Base-by-base conservation (phyloP, 2,888 invertebrate genomes). In the Cephus rjabovi region DNA sequence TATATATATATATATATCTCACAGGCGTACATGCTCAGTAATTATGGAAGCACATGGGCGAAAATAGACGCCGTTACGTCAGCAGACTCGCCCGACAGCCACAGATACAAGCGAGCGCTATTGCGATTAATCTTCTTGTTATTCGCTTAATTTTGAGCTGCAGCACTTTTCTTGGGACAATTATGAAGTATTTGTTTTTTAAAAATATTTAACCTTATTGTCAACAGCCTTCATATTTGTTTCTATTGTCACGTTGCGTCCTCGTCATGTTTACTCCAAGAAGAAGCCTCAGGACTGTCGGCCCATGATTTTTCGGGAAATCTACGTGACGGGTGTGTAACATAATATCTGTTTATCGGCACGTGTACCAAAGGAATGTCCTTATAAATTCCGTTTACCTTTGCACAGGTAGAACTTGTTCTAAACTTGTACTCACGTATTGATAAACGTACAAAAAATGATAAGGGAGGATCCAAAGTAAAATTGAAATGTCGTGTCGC, bases 1-100 rank as follows among this genome's bases (percentile, higher is more conserved):
- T n/a, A 73, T 33, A 34, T 30, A 33, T 33, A 31, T 74, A 33
- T 23, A 23, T 23, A 30, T 4, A 3, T 23, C 3, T 9, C 15
- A 79, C 79, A 81, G 77, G 82, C 23, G 78, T 79, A 70, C 76
- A 75, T 81, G 81, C 80, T 81, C 81, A 56, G 23, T 56, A 56
- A 15, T 56, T 56, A 23, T 56, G 56, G 56, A 23, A 56, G 56
- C 56, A 56, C 23, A 56, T 56, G 56, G 56, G 56, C 56, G 56
- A 56, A 56, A 56, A 56, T 56, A 56, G 23, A 56, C 23, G 56
- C 23, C 56, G 6, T 23, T 56, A 23, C 56, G 56, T 56, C 56
- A 56, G 1, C 56, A 56, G 23, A 56, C 56, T 56, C 56, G 56
- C 23, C 23, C 23, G 23, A 56, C 23, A 23, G 23, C 56, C 56